Evolutionary conservation across 2,113 vertebrate species (phyloP), one percentile per base, ranked within the genome.

Genomic region (Stegastes partitus): DNA sequence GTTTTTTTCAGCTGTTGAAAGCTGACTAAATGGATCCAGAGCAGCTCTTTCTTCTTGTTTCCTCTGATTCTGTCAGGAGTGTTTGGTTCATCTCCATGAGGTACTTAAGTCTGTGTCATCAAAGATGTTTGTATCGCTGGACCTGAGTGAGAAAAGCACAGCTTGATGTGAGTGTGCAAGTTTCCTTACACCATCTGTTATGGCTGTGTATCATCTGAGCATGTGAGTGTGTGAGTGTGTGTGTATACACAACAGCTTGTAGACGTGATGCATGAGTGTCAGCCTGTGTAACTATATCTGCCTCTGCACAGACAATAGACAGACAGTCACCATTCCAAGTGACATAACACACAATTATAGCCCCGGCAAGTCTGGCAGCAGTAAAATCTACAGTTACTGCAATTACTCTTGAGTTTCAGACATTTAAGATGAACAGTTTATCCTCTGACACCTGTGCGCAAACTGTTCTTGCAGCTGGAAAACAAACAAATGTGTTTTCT

Each of bases 261-360:
- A 28, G 21, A 57, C 66, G 22, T 61, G 47, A 65, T 73, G 57
- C n/a, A 45, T 16, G 56, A 67, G 63, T 67, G 62, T 66, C 55
- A 59, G 21, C 34, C 59, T 63, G 77, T 85, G 83, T 87, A 90
- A 87, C 68, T 79, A 47, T 68, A 94, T 77, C 90, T 70, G 62
- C 65, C 53, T 81, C 51, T 57, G 23, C 73, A 63, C 63, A 87
- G 79, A 92, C 89, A 92, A 92, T 74, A 75, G 74, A 71, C 63
- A 83, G 81, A 77, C 80, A 42, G 79, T 61, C 72, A 66, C 67
- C 65, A 56, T 34, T 5, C 31, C 18, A n/a, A 51, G 62, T 90
- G 83, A 87, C 34, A 76, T 75, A 68, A 79, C 75, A 77, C 66
- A 75, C 81, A 58, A 12, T 59, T 68, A 31, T 9, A 69, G 39